Percentiles rank a stretch among this genome's conserved stretches.
phyloP scores from a whole-genome alignment of 2,888 invertebrate species.

The Lycaena phlaeas region DNA sequence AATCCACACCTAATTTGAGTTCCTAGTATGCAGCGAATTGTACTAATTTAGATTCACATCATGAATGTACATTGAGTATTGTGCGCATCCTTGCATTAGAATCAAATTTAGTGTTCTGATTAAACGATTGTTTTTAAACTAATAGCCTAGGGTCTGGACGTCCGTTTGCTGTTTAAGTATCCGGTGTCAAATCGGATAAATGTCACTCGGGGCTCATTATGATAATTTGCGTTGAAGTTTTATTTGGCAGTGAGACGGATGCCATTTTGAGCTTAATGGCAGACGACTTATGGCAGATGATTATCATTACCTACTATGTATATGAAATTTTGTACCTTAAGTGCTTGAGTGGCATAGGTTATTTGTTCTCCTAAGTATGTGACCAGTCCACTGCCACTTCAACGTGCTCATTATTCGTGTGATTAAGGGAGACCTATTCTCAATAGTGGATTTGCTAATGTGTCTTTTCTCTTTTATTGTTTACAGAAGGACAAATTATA shows the following conservation, averaged over 20 bases:
- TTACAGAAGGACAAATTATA: too few species aligned
- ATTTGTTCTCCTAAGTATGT: too few species aligned
- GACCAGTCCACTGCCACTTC: too few species aligned
- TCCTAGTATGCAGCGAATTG: constrained; percentile 1
- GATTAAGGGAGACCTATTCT: too few species aligned
- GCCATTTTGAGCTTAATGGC: too few species aligned
- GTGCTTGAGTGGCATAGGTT: too few species aligned
- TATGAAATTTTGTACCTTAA: too few species aligned
- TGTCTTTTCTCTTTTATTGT: too few species aligned
- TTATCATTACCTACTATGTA: too few species aligned
- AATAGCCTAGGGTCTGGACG: constrained; percentile 23
- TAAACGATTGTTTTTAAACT: constrained; percentile 41
- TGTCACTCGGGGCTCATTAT: neutral
- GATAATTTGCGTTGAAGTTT: neutral
- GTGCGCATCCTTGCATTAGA: constrained; percentile 23
- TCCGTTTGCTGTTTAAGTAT: constrained; percentile 30
- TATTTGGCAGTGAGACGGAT: constrained; percentile 15
- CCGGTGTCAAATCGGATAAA: constrained; percentile 41
- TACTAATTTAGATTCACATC: constrained; percentile 20
- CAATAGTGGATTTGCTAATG: too few species aligned
- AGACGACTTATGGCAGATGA: too few species aligned
- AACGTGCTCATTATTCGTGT: too few species aligned
- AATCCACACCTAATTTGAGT: neutral
- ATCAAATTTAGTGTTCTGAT: constrained; percentile 27
- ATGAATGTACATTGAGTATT: constrained; percentile 16